A percentile compares a stretch with the other conserved stretches of the same genome.
Conservation (phyloP, 2,888 invertebrate species). For the Megalurothrips usitatus region DNA sequence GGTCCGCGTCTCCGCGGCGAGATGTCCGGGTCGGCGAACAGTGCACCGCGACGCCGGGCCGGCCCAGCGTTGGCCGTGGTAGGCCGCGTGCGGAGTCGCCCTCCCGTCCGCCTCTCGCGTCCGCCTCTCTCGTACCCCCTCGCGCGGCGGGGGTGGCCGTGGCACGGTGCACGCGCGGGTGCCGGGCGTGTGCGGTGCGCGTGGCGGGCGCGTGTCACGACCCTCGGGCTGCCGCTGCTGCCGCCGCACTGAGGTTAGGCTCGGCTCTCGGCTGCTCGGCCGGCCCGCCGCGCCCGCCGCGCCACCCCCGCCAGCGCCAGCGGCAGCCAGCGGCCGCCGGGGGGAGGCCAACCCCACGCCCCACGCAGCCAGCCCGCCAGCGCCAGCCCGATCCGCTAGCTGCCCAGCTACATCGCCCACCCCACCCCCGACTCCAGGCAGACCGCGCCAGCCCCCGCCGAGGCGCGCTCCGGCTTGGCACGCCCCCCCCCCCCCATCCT, state of each 20-base stretch:
- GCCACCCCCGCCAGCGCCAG: background rate
- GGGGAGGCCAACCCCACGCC: too few relatives aligned
- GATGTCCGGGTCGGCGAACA: too few relatives aligned
- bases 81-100: too few relatives aligned
- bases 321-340: too few relatives aligned
- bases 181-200: background rate
- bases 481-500: background rate
- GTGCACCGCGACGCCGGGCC: too few relatives aligned
- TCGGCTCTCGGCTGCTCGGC: background rate
- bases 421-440: background rate
- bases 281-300: background rate
- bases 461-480: background rate
- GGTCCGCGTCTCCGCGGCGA: too few relatives aligned
- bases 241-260: background rate
- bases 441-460: background rate
- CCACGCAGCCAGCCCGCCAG: too few relatives aligned
- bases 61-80: too few relatives aligned
- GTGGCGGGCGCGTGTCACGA: background rate
- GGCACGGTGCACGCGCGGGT: background rate
- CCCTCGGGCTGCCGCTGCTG: too few relatives aligned
- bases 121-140: too few relatives aligned
- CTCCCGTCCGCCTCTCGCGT: too few relatives aligned
- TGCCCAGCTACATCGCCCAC: background rate
- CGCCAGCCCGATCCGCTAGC: slow-evolving; percentile 17
- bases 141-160: background rate